Evolutionary conservation across 2,888 invertebrate species (phyloP), one percentile per base, ranked within the genome.

Genomic region (Lagria hirta): DNA sequence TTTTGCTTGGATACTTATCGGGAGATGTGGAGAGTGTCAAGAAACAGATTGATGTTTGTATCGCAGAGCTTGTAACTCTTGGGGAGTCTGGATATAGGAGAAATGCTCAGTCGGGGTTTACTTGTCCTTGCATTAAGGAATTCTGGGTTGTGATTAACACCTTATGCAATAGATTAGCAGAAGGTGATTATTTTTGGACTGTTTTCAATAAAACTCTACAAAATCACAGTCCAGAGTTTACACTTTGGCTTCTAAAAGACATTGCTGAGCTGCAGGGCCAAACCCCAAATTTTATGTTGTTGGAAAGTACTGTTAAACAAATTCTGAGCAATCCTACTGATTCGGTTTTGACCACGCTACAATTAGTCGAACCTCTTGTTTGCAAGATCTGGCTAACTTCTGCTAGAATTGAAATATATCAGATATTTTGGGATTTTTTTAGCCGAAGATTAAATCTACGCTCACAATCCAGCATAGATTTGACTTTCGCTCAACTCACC

Each of bases 361-460:
- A 55, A 43, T 41, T 60, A 10, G 36, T 68, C 12, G 55, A 65
- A 23, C 50, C 54, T n/a, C 44, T 72, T 21, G 41, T 69, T 6
- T 60, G 56, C 21, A 41, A 62, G 6, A 54, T 64, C 27, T 71
- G 70, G 70, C 41, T 61, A 5, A 57, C 60, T 37, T 48, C 55
- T 22, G 57, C 59, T n/a, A 65, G 57, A 53, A 55, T 68, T 21
- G 66, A 71, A 36, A 52, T 68, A 5, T 64, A 66, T 36, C 66
- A 68, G 51, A 49, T 60, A 3, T 50, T 70, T 4, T 72, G 72
- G 71, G 70, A 70, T 29, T 65, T 64, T 50, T 70, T 66, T 44
- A 68, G 70, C 36, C 70, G 67, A 52, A 49, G 57, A 42, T 36
- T 61, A 23, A 68, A 63, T 41, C 43, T 57, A 12, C 60, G 53